Base-by-base conservation (phyloP, 2,797 vertebrate species). In the Novumbra hubbsi region DNA sequence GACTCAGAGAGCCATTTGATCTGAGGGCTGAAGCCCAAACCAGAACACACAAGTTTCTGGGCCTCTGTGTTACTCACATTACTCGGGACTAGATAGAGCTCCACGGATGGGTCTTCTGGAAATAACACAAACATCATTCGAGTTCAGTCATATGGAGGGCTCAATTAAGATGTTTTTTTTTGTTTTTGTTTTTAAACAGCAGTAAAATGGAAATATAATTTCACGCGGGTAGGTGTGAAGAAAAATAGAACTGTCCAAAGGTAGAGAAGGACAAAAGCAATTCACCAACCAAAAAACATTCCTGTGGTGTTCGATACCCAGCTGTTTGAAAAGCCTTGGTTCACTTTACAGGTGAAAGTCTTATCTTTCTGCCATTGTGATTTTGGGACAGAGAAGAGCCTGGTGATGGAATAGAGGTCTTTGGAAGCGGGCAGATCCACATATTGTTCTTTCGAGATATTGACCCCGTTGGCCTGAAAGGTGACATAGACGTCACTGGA, bases 201-300 rank as follows among this genome's bases (percentile, higher is more conserved):
- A 34, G 32, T 34, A 17, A 5, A 52, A 52, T n/a, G 49, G 57
- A 62, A 62, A 62, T 9, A 0, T 11, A 63, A 63, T 28, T 63
- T 63, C 11, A 24, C 24, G 14, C 24, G 4, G 62, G 6, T 64
- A 30, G n/a, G 19, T 11, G 19, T n/a, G 7, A n/a, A 34, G 32
- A 8, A 16, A 52, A 21, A 24, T 30, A 30, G 3, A 17, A 24
- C 2, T 41, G 12, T 32, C 41, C 60, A 17, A 50, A 15, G 28
- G 1, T 16, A 30, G n/a, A 32, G 4, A 67, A 30, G n/a, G 8
- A 67, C 4, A 17, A 62, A 27, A 64, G 7, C 19, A 21, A 24
- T 72, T 57, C 4, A 69, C 90, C 83, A 55, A 92, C 90, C 86
- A 86, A 89, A 90, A 57, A 92, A 28, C 0, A 57, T 71, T 60